Percentiles rank a stretch among this genome's conserved stretches.
Evolutionary conservation across 2,888 invertebrate genomes (phyloP).

Genomic region (Erynnis tages): DNA sequence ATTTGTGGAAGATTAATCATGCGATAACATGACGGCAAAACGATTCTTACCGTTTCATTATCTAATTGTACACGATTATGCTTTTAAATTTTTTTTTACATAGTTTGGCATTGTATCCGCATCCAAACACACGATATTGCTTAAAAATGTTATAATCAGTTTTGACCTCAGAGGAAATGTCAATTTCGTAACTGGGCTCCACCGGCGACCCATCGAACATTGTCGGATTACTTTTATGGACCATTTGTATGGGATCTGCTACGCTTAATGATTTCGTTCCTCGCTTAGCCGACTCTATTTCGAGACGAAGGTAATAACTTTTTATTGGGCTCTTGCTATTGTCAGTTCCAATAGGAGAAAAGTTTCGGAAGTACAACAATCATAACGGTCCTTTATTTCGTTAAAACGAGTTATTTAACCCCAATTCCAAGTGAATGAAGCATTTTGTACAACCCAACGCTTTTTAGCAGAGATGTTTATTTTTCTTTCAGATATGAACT

Average conservation of each 20-base stretch:
- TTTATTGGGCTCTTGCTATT: constrained; percentile 41
- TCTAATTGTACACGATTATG: not conserved
- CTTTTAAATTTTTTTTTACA: constrained; percentile 15
- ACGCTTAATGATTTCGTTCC: constrained; percentile 68
- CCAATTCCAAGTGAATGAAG: not conserved
- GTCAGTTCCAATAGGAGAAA: constrained; percentile 34
- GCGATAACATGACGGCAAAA: constrained; percentile 8
- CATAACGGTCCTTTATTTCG: constrained; percentile 4
- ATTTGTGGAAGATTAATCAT: constrained; percentile 22
- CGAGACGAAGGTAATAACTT: constrained; percentile 52
- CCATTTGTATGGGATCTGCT: constrained; percentile 73
- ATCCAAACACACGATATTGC: not conserved
- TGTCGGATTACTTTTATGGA: constrained; percentile 73
- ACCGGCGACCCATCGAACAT: constrained; percentile 60
- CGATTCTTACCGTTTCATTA: constrained; percentile 2
- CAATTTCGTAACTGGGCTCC: constrained; percentile 54
- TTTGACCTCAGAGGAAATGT: constrained; percentile 30
- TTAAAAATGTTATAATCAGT: constrained; percentile 4
- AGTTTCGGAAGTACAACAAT: constrained; percentile 14
- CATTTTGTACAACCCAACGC: constrained; percentile 23
- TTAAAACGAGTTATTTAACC: constrained; percentile 1
- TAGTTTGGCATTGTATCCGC: constrained; percentile 12
- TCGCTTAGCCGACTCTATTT: constrained; percentile 55
- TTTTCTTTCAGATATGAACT: too few relatives aligned
- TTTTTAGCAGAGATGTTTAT: not conserved